Evolutionary conservation across 2,113 vertebrate genomes (phyloP), one percentile per base, ranked within the genome.

Genomic region (Meleagris gallopavo): DNA sequence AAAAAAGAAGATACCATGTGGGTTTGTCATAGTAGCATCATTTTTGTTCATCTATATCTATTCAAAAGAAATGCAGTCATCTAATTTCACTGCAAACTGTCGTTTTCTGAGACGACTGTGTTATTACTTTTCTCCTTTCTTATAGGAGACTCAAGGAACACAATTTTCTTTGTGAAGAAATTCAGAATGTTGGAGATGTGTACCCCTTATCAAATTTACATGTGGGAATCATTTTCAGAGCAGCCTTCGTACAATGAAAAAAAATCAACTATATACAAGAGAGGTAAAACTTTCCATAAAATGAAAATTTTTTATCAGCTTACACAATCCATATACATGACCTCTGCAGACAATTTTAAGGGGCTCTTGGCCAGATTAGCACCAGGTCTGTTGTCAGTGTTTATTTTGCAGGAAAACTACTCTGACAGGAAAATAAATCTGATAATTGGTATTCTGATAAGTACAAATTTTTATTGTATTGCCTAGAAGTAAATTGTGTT

Each of bases 91-190:
- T 70, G 55, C 55, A 72, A 52, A 41, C 73, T 89, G 83, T 87
- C 34, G 82, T 80, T 94, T 90, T 69, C 74, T 78, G 36, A 90
- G 58, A 93, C 70, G 18, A 88, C 52, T 65, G 27, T 24, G 14
- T 79, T 67, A 93, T 41, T 77, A 85, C 18, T 83, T 90, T 88
- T 78, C 57, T 89, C 60, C 92, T 89, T 76, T 81, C 38, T 50
- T 90, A 84, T 25, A 86, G 17, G 77, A 70, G 32, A 66, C 25
- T 36, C 21, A 25, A 6, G 24, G 30, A 89, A 84, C 17, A 41
- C 22, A 71, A 32, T 62, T 93, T 91, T 58, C 30, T 83, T 91
- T 48, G 61, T 58, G n/a, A 92, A 92, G 54, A 96, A 95, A 93
- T 46, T 20, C 71, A 78, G 66, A 88, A 92, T 69, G 60, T 61